Base-by-base conservation (phyloP, 2,888 invertebrate species). In the Phyllotreta cruciferae region DNA sequence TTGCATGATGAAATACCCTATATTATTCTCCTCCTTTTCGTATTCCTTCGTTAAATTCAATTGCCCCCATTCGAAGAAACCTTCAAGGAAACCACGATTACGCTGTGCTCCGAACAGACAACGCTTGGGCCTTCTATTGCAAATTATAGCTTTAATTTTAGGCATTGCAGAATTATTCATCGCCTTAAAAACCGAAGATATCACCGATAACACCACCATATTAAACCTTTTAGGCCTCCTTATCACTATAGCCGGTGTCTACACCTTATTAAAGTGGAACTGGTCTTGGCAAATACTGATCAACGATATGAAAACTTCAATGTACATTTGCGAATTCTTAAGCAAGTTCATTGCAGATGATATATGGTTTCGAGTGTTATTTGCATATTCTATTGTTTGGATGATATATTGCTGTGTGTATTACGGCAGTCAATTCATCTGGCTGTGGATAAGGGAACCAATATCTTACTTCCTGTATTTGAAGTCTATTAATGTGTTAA, bases 291-390 rank as follows among this genome's bases (percentile, higher is more conserved):
- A 44, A 35, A n/a, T 60, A 42, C 61, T 52, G 34, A 13, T 65
- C 2, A 42, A 9, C 4, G 65, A 67, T 52, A 58, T 65, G 4
- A 63, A 56, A 34, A n/a, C 63, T 3, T 60, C 63, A 65, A 56
- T 67, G 2, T 44, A 58, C 50, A 47, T 65, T 10, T 65, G 52
- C 7, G 57, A 65, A 8, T 65, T 56, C 10, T 7, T 67, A 0
- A 58, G 36, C 6, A 54, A 52, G 9, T 63, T 65, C 10, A 36
- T 37, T 6, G 14, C 49, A 5, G 44, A 60, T n/a, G 60, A 61
- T 36, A n/a, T 38, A 34, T 60, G 9, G 8, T 60, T 37, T 39
- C 4, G 5, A 14, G 13, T 5, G 24, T 45, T 45, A 41, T 56
- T 24, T 47, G 47, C 11, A 14, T 8, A 39, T 7, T 60, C 60